Base-by-base conservation (phyloP, 2,113 vertebrate species). In the Catharus bicknelli region DNA sequence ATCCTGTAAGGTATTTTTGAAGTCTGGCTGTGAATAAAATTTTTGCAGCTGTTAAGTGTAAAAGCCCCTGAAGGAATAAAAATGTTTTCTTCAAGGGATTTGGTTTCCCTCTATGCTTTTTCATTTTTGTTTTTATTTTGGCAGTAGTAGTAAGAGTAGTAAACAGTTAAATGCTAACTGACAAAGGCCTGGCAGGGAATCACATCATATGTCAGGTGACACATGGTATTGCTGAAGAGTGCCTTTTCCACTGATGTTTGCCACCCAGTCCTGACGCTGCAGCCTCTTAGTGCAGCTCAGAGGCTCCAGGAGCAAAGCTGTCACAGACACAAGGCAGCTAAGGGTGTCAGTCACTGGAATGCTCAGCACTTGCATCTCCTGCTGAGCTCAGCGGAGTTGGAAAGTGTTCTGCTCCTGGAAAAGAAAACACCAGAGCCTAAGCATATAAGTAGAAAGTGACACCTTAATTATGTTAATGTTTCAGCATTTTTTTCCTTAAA, bases 251-350 rank as follows among this genome's bases (percentile, higher is more conserved):
- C 17, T 36, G n/a, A 2, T 57, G 38, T n/a, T 76, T 83, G 11
- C 29, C 42, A 30, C 57, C 1, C 9, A 11, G 21, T 64, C 30
- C 18, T 0, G 0, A 47, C 0, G 1, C 13, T 55, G 26, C 74
- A 73, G 21, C 16, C 32, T 85, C 23, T 67, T 20, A 16, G 14
- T 29, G 1, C 23, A 51, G 70, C 59, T 76, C 51, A n/a, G 68
- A 63, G 58, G 13, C 57, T 54, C 32, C 23, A 42, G 61, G 55
- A 67, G 64, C 55, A 62, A 67, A 63, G 30, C 30, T 42, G 68
- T n/a, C 2, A 3, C 55, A 55, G 29, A 11, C 51, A 42, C 20
- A 7, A 55, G 55, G n/a, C 26, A 25, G 9, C 12, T 63, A 5
- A 21, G 14, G 38, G 18, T 5, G 0, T 32, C 42, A 32, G 53